Evolutionary conservation across 2,797 vertebrate species (phyloP), one percentile per base, ranked within the genome.

Genomic region (Heteromormyrus szaboi): DNA sequence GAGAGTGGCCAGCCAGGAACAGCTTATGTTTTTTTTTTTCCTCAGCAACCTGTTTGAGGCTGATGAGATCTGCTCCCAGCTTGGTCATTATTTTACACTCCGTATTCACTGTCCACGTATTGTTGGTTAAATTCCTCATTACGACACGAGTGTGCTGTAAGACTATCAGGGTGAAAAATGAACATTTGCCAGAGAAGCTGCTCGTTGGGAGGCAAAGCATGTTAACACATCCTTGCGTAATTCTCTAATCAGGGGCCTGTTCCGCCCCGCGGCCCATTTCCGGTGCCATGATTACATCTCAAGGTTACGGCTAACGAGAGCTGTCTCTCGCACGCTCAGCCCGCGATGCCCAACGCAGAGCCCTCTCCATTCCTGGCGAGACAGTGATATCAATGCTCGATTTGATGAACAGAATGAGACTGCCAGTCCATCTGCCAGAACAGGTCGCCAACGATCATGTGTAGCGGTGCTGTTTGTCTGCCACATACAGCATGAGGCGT

Each of bases 241-340:
- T 96, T 94, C 93, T 95, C 94, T 95, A 96, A 96, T 96, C 94
- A 95, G 87, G 83, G 88, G 19, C 90, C 91, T 91, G 93, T 95
- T 95, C 94, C 92, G 91, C 91, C 92, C 90, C 92, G 93, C 92
- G 93, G 91, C 92, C 90, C 89, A 90, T 95, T 95, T 84, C 44
- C 95, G 93, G 92, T 92, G 91, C 90, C 93, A 93, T 95, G 94
- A 96, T 95, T 95, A 95, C 95, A 93, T 94, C 87, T 90, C 95
- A 96, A 97, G 96, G 96, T 96, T 95, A 95, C 53, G 51, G 90
- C 94, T 95, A 95, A 96, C 92, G 90, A 95, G 94, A 91, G 92
- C 92, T 91, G 93, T 92, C 89, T 91, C 91, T 89, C 92, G 17
- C 68, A 89, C 89, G 93, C 91, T 93, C 92, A 93, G 92, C 92